Base-by-base conservation (phyloP, 2,797 vertebrate species). In the Knipowitschia caucasica region DNA sequence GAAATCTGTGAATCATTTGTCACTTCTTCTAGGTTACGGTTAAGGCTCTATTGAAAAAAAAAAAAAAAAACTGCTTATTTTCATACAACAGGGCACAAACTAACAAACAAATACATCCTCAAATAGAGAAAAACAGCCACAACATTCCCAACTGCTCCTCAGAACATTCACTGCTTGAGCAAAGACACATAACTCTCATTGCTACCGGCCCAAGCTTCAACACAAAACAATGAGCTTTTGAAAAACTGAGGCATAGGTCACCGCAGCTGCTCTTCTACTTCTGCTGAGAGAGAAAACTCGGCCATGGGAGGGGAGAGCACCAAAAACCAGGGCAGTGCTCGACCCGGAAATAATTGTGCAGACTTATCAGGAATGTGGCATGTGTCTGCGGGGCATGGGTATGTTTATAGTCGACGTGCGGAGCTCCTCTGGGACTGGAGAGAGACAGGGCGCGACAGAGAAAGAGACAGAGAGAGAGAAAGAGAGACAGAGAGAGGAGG, bases 291-390 rank as follows among this genome's bases (percentile, higher is more conserved):
- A 43, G 46, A 5, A 50, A 14, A 24, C 20, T 23, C 20, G 59
- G 53, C 56, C 63, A 53, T 18, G 26, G 18, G 47, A 50, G 49
- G 33, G 34, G 31, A 9, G 24, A 20, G 24, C 6, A 23, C 44
- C 29, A 45, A 34, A 68, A 64, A 50, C 62, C 64, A 73, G 74
- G 69, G 73, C 49, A 53, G 66, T 61, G 42, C 56, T 69, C 64
- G 79, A 91, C 88, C 89, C 89, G 89, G 89, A 91, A 89, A 89
- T 80, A 89, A 89, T 92, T 89, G 81, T 15, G 71, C 62, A 75
- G 58, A 69, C 53, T 87, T 76, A 86, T 88, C 77, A 76, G 88
- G 86, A 88, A 90, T 89, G 86, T 42, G 43, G 77, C 73, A 49
- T 15, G 68, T 79, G 69, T 79, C 85, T 79, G 73, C 71, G 77